These are phyloP conservation scores for Amyelois transitella DNA, from an alignment of 1,140 invertebrate species.

Conservation along the genomic window DNA sequence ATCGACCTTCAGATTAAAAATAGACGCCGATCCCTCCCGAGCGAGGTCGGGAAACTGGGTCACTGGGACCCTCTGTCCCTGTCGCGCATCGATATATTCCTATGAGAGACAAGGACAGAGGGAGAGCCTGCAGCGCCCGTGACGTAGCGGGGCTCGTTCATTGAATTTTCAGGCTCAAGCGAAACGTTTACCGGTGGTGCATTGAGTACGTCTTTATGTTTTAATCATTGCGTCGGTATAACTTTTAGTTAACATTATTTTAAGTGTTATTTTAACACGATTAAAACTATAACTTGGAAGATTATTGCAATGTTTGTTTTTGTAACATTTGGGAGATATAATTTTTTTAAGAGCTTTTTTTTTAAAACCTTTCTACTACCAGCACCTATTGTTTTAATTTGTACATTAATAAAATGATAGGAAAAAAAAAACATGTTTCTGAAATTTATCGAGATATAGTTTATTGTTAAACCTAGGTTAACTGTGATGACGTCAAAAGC, in stretches of 20 bases:
- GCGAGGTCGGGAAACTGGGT: slow-evolving; percentile 68
- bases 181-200: slow-evolving; percentile 39
- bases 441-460: background rate
- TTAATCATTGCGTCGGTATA: background rate
- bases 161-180: slow-evolving; percentile 60
- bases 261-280: background rate
- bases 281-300: no score
- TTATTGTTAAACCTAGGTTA: slow-evolving; percentile 8
- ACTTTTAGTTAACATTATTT: background rate
- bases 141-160: slow-evolving; percentile 61
- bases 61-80: slow-evolving; percentile 37
- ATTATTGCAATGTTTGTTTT: no score
- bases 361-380: no score
- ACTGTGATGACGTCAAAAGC: slow-evolving; percentile 59
- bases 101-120: slow-evolving; percentile 30
- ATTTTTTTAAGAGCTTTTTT: no score
- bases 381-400: no score
- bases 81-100: slow-evolving; percentile 16
- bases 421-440: no score
- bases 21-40: slow-evolving; percentile 64
- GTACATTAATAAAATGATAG: no score
- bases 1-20: slow-evolving; percentile 73
- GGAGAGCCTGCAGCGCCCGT: slow-evolving; percentile 47
- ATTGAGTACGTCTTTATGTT: slow-evolving; percentile 18
- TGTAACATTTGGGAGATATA: no score